These are phyloP conservation scores for Agrochola circellaris DNA, from an alignment of 2,888 invertebrate species.

Conservation along the genomic window DNA sequence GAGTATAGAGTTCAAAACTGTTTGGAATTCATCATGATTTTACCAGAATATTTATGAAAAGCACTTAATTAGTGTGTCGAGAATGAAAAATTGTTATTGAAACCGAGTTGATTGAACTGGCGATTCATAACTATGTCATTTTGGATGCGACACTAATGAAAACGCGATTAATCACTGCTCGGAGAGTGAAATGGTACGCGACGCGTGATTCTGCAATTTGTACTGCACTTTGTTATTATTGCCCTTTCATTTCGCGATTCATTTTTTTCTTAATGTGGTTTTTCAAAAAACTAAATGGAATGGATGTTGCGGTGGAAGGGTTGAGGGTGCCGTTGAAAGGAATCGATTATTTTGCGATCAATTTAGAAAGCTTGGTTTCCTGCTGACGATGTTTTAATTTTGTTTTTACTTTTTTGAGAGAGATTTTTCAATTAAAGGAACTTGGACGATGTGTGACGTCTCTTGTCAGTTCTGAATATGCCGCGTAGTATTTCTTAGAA, in stretches of 20 bases:
- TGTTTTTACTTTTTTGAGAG: neutral
- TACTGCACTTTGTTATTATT: conserved; percentile 72
- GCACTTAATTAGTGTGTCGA: conserved; percentile 90
- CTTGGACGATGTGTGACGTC: too few species aligned
- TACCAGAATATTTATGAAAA: conserved; percentile 87
- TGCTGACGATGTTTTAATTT: conserved; percentile 20
- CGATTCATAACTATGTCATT: conserved; percentile 90
- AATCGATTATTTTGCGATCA: conserved; percentile 52
- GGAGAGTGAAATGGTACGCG: conserved; percentile 78
- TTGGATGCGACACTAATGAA: conserved; percentile 88
- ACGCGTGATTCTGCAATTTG: conserved; percentile 81
- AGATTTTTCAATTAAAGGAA: neutral
- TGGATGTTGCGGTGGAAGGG: conserved; percentile 56
- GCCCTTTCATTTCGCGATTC: conserved; percentile 58
- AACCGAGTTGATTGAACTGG: conserved; percentile 89
- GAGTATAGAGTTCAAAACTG: conserved; percentile 75
- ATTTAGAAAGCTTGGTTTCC: conserved; percentile 32
- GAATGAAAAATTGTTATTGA: conserved; percentile 91
- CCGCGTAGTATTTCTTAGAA: neutral
- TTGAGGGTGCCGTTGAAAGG: conserved; percentile 45
- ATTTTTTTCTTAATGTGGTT: conserved; percentile 59
- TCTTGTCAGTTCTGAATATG: neutral
- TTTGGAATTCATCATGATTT: conserved; percentile 59
- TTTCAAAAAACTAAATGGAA: conserved; percentile 60
- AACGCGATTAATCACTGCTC: conserved; percentile 85